phyloP scores from a whole-genome alignment of 2,888 invertebrate genomes.

The Tuberolachnus salignus region DNA sequence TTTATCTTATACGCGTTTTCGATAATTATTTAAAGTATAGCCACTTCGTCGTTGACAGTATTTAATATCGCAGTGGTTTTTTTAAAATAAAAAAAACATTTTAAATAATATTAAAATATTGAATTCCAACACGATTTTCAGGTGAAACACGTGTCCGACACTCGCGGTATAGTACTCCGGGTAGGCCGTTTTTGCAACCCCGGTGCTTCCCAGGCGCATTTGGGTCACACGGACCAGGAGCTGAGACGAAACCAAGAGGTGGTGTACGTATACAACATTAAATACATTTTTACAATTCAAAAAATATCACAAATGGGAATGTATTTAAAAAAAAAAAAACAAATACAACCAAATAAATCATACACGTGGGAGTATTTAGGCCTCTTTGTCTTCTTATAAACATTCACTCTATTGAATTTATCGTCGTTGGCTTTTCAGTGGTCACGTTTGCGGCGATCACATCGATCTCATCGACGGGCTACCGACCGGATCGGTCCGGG shows the following conservation, averaged over 20 bases:
- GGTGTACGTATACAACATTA: slow-evolving; percentile 59
- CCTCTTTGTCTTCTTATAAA: too few relatives aligned
- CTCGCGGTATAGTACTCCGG: slow-evolving; percentile 66
- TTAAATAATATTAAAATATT: not conserved
- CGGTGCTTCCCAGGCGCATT: slow-evolving; percentile 86
- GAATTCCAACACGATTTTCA: not conserved
- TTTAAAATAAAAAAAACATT: too few relatives aligned
- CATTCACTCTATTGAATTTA: too few relatives aligned
- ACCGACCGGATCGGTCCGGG: slow-evolving; percentile 90
- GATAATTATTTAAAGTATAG: too few relatives aligned
- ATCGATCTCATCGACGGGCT: slow-evolving; percentile 81
- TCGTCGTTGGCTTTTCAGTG: slow-evolving; percentile 65
- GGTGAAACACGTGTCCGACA: slow-evolving; percentile 9
- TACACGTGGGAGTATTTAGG: too few relatives aligned
- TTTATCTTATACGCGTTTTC: too few relatives aligned
- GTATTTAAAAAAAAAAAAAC: too few relatives aligned
- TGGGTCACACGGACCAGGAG: slow-evolving; percentile 72
- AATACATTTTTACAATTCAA: too few relatives aligned
- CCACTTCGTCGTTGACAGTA: too few relatives aligned
- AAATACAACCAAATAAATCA: not conserved
- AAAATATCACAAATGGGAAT: too few relatives aligned
- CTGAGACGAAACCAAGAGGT: slow-evolving; percentile 78
- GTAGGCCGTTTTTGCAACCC: slow-evolving; percentile 98
- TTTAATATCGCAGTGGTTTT: too few relatives aligned
- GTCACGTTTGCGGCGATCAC: slow-evolving; percentile 91